Evolutionary conservation across 2,113 vertebrate genomes (phyloP).

Genomic region (Catagonus wagneri): DNA sequence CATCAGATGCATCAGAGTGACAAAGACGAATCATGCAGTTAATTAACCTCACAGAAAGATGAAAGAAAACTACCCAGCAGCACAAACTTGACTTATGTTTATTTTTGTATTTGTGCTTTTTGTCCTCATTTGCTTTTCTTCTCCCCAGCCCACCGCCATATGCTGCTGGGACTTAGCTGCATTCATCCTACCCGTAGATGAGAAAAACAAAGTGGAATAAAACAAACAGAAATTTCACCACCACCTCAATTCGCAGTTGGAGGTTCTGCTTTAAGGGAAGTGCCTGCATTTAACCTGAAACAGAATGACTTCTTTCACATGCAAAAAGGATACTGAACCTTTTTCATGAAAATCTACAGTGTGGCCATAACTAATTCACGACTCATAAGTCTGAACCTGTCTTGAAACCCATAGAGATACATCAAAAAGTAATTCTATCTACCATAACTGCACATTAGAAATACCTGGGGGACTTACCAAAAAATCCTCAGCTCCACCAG

Average conservation of each 20-base stretch:
- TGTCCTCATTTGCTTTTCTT: slow-evolving; percentile 72
- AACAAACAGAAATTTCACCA: slow-evolving; percentile 40
- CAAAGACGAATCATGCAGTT: slow-evolving; percentile 83
- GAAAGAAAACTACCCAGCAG: slow-evolving; percentile 79
- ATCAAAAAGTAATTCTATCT: neutral
- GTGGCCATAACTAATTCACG: neutral
- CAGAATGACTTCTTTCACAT: neutral
- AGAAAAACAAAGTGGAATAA: slow-evolving; percentile 62
- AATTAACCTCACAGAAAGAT: slow-evolving; percentile 85
- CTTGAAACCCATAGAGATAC: neutral
- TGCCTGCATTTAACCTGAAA: neutral
- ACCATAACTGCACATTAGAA: neutral
- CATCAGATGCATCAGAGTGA: slow-evolving; percentile 69
- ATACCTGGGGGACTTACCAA: neutral
- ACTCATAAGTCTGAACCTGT: neutral
- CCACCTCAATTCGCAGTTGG: neutral
- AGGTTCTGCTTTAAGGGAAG: neutral
- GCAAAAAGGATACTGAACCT: neutral
- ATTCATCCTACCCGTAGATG: slow-evolving; percentile 65
- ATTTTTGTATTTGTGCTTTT: slow-evolving; percentile 81
- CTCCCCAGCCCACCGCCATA: slow-evolving; percentile 68
- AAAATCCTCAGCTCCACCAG: neutral
- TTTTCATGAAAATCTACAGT: neutral
- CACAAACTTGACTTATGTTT: slow-evolving; percentile 84
- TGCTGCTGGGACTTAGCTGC: slow-evolving; percentile 76